A percentile compares a stretch with the other conserved stretches of the same genome.
Conservation (phyloP, 1,140 invertebrate genomes). For the Brachionus koreanus region DNA sequence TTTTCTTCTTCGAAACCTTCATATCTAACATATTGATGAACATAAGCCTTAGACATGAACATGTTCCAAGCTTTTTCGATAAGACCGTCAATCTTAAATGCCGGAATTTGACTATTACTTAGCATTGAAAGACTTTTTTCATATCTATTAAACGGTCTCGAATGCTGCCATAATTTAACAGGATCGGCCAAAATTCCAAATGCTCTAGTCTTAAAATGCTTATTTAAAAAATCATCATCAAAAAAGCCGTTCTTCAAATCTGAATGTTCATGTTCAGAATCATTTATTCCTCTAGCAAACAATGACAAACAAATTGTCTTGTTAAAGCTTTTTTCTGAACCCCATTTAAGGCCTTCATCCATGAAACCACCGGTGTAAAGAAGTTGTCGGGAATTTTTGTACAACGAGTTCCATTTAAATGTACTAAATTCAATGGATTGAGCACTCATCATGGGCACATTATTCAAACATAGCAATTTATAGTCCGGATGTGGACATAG, state of each 20-base stretch:
- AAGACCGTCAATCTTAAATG: slow-evolving; percentile 49
- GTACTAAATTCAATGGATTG: slow-evolving; percentile 51
- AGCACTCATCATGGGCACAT: slow-evolving; percentile 56
- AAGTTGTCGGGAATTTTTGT: slow-evolving; percentile 56
- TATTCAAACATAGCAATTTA: slow-evolving; percentile 54
- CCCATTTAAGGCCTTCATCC: slow-evolving; percentile 33
- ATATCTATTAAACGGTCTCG: slow-evolving; percentile 51
- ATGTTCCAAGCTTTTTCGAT: slow-evolving; percentile 57
- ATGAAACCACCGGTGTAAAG: slow-evolving; percentile 51
- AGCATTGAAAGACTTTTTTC: slow-evolving; percentile 54
- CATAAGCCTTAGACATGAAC: slow-evolving; percentile 57
- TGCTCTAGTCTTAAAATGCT: neutral
- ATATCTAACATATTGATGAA: slow-evolving; percentile 57
- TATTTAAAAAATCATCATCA: neutral
- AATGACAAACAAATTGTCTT: neutral
- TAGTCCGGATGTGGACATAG: slow-evolving; percentile 54
- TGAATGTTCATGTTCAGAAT: neutral
- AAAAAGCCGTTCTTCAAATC: neutral
- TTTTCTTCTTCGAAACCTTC: slow-evolving; percentile 53
- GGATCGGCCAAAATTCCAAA: slow-evolving; percentile 45
- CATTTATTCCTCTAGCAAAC: slow-evolving; percentile 19
- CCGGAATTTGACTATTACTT: slow-evolving; percentile 52
- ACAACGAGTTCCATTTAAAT: slow-evolving; percentile 55
- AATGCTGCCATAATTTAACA: slow-evolving; percentile 48
- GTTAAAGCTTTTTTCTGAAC: neutral